These are phyloP conservation scores for Cephus runcator DNA, from an alignment of 2,888 invertebrate genomes.

Conservation along the genomic window DNA sequence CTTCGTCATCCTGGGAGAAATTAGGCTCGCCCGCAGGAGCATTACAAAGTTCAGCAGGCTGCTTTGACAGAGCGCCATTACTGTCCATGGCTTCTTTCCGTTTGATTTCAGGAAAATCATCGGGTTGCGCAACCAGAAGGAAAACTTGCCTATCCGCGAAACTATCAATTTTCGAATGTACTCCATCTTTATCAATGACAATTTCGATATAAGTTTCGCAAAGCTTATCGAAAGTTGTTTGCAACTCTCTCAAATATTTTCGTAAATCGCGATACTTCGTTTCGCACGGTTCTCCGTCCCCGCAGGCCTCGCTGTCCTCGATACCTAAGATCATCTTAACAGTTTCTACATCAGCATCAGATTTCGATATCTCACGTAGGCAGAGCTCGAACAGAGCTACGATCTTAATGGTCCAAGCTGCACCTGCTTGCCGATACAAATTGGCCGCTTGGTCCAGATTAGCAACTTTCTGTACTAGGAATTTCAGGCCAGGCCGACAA, in stretches of 20 bases:
- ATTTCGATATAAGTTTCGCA: constrained; percentile 68
- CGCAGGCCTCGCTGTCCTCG: constrained; percentile 34
- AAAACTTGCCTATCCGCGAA: constrained; percentile 70
- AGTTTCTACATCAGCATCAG: constrained; percentile 49
- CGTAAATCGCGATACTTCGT: constrained; percentile 32
- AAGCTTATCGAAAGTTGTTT: constrained; percentile 65
- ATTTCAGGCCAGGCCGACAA: constrained; percentile 90
- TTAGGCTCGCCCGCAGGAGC: neutral
- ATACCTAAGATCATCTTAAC: constrained; percentile 42
- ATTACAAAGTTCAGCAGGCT: neutral
- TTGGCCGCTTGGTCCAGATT: constrained; percentile 88
- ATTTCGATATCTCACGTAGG: constrained; percentile 72
- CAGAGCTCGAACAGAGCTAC: constrained; percentile 89
- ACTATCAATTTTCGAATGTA: constrained; percentile 57
- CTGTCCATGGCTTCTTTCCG: constrained; percentile 45
- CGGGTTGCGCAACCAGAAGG: constrained; percentile 70
- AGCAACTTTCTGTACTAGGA: constrained; percentile 92
- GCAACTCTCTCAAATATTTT: constrained; percentile 53
- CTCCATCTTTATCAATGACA: constrained; percentile 66
- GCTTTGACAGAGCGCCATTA: neutral
- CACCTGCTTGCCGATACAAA: constrained; percentile 91
- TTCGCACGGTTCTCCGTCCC: constrained; percentile 24
- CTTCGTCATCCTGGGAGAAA: constrained; percentile 28
- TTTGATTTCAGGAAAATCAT: constrained; percentile 66
- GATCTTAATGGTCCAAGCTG: constrained; percentile 90